Evolutionary conservation across 2,888 invertebrate species (phyloP).

Genomic region (Heteropelma amictum): DNA sequence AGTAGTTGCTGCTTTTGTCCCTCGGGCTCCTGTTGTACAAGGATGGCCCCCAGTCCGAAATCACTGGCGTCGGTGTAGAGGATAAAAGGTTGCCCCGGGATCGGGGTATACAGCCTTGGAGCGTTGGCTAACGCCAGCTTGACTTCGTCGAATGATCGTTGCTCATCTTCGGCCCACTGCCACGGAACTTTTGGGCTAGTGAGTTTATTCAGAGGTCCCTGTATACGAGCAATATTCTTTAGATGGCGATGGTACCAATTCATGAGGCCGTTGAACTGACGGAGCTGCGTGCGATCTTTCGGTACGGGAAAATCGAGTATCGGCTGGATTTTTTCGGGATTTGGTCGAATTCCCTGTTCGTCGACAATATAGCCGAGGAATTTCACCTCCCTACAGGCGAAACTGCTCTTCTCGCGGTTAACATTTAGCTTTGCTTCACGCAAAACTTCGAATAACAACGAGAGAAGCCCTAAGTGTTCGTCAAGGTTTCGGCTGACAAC

Average conservation of each 20-base stretch:
- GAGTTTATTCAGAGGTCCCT: conserved; percentile 44
- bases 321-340: conserved; percentile 49
- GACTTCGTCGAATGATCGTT: conserved; percentile 38
- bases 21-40: conserved; percentile 24
- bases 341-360: conserved; percentile 42
- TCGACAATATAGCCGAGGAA: conserved; percentile 50
- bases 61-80: conserved; percentile 50
- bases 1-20: conserved; percentile 13
- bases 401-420: conserved; percentile 49
- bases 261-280: conserved; percentile 41
- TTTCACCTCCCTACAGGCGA: conserved; percentile 44
- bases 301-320: conserved; percentile 39
- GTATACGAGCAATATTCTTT: conserved; percentile 24
- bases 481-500: conserved; percentile 40
- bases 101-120: conserved; percentile 32
- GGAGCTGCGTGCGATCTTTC: conserved; percentile 26
- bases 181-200: conserved; percentile 40
- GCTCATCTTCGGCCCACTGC: conserved; percentile 44
- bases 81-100: conserved; percentile 42
- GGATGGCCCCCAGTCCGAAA: conserved; percentile 47
- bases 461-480: conserved; percentile 33
- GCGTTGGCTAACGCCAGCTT: conserved; percentile 28
- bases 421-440: conserved; percentile 35
- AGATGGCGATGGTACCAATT: conserved; percentile 44
- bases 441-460: conserved; percentile 38